These are phyloP conservation scores for Uloborus plumipes DNA, from an alignment of 2,888 invertebrate species.

Conservation along the genomic window DNA sequence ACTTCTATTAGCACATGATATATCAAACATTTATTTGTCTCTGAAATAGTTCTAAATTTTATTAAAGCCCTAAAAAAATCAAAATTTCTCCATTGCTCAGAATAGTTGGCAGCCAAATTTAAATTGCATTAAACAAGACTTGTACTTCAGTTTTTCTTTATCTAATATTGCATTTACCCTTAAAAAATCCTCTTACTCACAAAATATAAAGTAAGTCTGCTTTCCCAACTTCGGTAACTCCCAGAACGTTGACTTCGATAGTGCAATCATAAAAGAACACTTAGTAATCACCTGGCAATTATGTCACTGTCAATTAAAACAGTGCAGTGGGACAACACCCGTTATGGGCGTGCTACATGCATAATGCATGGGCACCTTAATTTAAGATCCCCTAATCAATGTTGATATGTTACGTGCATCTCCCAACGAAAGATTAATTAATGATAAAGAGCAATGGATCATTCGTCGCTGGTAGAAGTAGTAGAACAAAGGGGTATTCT, in stretches of 20 bases:
- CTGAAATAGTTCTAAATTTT: too few species aligned
- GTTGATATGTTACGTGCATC: constrained; percentile 44
- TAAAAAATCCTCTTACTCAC: neutral
- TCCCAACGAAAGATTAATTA: constrained; percentile 37
- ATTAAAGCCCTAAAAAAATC: too few species aligned
- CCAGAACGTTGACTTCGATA: neutral
- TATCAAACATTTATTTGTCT: too few species aligned
- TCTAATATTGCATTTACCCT: neutral
- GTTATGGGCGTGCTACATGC: constrained; percentile 20
- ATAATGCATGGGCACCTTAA: constrained; percentile 42
- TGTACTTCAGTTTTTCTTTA: too few species aligned
- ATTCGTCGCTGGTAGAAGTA: constrained; percentile 21
- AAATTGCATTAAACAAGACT: too few species aligned
- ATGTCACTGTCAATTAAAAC: constrained; percentile 50
- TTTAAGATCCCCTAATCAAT: constrained; percentile 46
- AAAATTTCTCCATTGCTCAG: too few species aligned
- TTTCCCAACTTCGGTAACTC: neutral
- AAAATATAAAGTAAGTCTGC: neutral
- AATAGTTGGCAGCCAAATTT: too few species aligned
- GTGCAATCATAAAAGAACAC: constrained; percentile 50
- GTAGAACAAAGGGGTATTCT: constrained; percentile 5
- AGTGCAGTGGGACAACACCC: constrained; percentile 41
- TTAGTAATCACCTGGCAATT: constrained; percentile 52
- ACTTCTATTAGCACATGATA: too few species aligned
- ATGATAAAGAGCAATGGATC: constrained; percentile 24